These are phyloP conservation scores for Phalloptychus januarius DNA, from an alignment of 2,797 vertebrate genomes.

Conservation along the genomic window DNA sequence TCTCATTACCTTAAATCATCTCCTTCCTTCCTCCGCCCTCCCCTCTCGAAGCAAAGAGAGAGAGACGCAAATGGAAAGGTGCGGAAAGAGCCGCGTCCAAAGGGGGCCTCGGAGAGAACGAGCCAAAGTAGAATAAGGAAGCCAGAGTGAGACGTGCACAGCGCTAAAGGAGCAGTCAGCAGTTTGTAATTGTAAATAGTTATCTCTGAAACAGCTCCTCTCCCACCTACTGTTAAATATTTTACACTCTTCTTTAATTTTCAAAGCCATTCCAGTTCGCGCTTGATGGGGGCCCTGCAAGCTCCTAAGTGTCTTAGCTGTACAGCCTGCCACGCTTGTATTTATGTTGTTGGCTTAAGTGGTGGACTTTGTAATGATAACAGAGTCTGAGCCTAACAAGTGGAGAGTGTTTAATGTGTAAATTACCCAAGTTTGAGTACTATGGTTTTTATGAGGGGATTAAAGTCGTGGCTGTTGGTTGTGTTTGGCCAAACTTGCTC, in stretches of 20 bases:
- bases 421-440: constrained; percentile 61
- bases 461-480: constrained; percentile 51
- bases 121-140: constrained; percentile 39
- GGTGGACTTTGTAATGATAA: constrained; percentile 77
- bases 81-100: constrained; percentile 31
- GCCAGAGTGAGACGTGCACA: constrained; percentile 26
- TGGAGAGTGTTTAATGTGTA: constrained; percentile 72
- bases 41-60: constrained; percentile 35
- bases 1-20: constrained; percentile 87
- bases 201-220: constrained; percentile 52
- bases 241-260: constrained; percentile 72
- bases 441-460: constrained; percentile 54
- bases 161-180: constrained; percentile 52
- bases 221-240: constrained; percentile 64
- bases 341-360: constrained; percentile 81
- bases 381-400: constrained; percentile 68
- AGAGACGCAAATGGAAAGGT: constrained; percentile 50
- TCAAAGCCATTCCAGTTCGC: constrained; percentile 70
- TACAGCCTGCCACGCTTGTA: constrained; percentile 57
- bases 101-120: constrained; percentile 16
- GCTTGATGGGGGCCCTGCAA: constrained; percentile 68
- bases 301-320: constrained; percentile 69
- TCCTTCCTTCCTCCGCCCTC: constrained; percentile 56
- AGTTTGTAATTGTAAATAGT: constrained; percentile 67
- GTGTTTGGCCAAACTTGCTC: constrained; percentile 51